Evolutionary conservation across 2,113 vertebrate species (phyloP).

Genomic region (Lonchura striata): DNA sequence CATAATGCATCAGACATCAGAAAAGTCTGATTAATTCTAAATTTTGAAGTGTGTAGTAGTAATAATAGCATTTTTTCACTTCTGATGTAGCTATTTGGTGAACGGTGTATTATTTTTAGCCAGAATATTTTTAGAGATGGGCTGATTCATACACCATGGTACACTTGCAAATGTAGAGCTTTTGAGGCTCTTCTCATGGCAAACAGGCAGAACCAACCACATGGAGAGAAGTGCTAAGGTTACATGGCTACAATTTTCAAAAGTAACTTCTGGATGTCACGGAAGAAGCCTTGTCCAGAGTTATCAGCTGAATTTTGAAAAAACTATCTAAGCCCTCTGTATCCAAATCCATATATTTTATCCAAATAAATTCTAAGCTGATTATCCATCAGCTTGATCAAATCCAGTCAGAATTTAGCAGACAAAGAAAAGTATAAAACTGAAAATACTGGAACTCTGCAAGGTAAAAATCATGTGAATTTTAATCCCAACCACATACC

Average conservation of each 20-base stretch:
- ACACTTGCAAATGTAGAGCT: background rate
- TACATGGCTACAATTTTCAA: background rate
- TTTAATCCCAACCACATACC: background rate
- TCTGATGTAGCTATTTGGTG: background rate
- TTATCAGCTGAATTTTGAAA: background rate
- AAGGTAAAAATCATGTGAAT: background rate
- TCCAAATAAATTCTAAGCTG: background rate
- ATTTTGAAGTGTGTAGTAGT: background rate
- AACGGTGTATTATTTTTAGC: background rate
- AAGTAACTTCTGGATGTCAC: background rate
- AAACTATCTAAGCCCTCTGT: background rate
- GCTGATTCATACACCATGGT: background rate
- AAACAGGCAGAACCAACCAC: background rate
- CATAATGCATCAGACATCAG: background rate
- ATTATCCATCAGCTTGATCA: background rate
- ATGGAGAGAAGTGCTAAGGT: background rate
- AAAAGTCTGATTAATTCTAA: background rate
- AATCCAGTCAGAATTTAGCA: background rate
- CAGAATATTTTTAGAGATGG: background rate
- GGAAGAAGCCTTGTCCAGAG: background rate
- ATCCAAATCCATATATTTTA: background rate
- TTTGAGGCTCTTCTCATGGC: background rate
- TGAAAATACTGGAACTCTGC: background rate
- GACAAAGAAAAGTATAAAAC: background rate
- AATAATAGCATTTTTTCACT: background rate